Percentiles rank a stretch among this genome's conserved stretches.
These are phyloP conservation scores for Neuroterus valhalla DNA, from an alignment of 1,140 invertebrate species.

Conservation along the genomic window DNA sequence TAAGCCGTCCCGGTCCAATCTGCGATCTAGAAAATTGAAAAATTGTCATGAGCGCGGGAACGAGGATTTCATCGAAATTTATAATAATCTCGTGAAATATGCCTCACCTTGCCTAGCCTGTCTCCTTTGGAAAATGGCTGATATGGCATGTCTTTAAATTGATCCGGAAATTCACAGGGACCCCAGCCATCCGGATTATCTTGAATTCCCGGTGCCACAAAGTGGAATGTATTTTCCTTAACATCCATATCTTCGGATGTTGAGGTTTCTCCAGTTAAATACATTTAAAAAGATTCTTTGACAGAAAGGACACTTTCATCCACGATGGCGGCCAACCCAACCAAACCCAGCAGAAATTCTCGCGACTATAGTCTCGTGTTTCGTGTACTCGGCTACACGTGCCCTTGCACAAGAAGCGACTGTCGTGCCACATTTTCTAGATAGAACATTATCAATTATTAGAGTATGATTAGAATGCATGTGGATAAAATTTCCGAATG, in stretches of 20 bases:
- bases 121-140: slow-evolving; percentile 98
- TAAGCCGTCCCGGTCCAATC: slow-evolving; percentile 98
- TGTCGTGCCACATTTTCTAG: no score
- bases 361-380: no score
- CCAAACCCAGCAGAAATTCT: no score
- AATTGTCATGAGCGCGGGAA: slow-evolving; percentile 3
- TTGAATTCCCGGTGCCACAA: slow-evolving; percentile 85
- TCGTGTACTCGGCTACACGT: no score
- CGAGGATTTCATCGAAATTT: not conserved
- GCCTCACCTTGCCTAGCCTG: slow-evolving; percentile 89
- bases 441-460: no score
- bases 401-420: no score
- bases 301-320: no score
- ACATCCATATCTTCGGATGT: slow-evolving; percentile 44
- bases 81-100: slow-evolving; percentile 1
- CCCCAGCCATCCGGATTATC: slow-evolving; percentile 96
- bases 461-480: no score
- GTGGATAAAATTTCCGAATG: no score
- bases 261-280: slow-evolving; percentile 47
- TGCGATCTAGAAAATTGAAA: slow-evolving; percentile 82
- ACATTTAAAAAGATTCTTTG: not conserved
- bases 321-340: no score
- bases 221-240: slow-evolving; percentile 71
- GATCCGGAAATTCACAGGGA: slow-evolving; percentile 93
- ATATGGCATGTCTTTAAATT: slow-evolving; percentile 98